These are phyloP conservation scores for Beroe ovata DNA, from an alignment of 37 sponge, comb jelly and placozoan species.

Conservation along the genomic window DNA sequence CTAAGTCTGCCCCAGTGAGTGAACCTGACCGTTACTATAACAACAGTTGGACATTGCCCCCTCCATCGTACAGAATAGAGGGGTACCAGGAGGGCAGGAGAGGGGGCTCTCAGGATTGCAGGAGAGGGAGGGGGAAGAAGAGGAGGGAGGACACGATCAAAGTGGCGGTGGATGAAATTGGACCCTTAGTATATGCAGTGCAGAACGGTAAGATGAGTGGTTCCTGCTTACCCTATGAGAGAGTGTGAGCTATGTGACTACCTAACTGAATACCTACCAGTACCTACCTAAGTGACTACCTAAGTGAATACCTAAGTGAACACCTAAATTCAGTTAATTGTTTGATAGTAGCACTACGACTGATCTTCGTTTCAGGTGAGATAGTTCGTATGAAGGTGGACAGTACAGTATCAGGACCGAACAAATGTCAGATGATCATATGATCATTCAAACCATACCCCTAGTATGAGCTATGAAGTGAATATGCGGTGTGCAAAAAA, in stretches of 20 bases:
- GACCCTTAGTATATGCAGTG: conserved; percentile 39
- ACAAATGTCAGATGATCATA: background rate
- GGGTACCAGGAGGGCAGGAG: background rate
- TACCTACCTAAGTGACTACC: too few species aligned
- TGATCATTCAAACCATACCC: background rate
- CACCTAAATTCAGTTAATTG: too few species aligned
- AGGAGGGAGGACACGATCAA: background rate
- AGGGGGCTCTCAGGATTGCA: background rate
- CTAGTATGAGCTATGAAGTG: too few species aligned
- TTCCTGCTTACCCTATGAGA: too few species aligned
- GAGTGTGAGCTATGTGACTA: too few species aligned
- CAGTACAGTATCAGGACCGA: background rate
- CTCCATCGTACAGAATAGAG: background rate
- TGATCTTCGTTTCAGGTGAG: background rate
- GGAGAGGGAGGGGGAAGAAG: background rate
- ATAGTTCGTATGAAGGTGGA: background rate
- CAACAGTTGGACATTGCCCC: background rate
- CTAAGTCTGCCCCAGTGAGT: background rate
- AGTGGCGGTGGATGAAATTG: conserved; percentile 52
- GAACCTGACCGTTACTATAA: too few species aligned
- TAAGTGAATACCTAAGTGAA: too few species aligned
- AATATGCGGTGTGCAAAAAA: too few species aligned
- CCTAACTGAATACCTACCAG: too few species aligned
- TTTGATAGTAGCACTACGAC: too few species aligned
- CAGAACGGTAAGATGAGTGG: conserved; percentile 34